A percentile compares a stretch with the other conserved stretches of the same genome.
These are phyloP conservation scores for Stramonita haemastoma DNA, from an alignment of 2,888 invertebrate genomes.

Conservation along the genomic window DNA sequence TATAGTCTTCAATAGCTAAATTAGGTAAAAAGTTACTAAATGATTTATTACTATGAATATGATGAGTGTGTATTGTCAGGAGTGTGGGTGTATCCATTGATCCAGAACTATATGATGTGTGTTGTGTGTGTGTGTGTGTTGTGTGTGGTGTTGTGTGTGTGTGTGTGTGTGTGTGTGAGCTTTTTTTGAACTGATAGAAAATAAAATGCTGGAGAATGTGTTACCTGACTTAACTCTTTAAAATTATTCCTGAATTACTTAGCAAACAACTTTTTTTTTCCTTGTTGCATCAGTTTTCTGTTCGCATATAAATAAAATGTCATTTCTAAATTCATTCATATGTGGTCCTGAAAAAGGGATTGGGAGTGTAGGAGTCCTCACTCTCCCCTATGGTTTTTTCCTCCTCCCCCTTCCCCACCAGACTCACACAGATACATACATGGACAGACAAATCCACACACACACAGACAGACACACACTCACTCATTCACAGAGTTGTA, in stretches of 20 bases:
- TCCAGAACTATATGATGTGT: too few relatives aligned
- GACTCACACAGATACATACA: neutral
- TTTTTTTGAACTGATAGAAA: too few relatives aligned
- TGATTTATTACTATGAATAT: neutral
- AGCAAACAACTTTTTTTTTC: too few relatives aligned
- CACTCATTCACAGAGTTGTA: neutral
- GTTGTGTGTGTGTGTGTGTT: neutral
- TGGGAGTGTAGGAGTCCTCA: too few relatives aligned
- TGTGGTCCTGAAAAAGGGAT: too few relatives aligned
- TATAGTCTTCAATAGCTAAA: neutral
- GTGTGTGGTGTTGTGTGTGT: neutral
- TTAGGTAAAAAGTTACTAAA: neutral
- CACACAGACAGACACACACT: neutral
- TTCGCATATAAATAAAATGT: too few relatives aligned
- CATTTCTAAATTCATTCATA: too few relatives aligned
- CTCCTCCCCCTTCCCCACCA: neutral
- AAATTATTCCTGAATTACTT: too few relatives aligned
- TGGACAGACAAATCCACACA: neutral
- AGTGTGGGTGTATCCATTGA: constrained; percentile 23
- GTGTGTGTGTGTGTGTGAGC: neutral
- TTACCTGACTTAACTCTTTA: too few relatives aligned
- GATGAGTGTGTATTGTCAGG: neutral
- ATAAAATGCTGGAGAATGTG: too few relatives aligned
- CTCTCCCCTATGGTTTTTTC: too few relatives aligned
- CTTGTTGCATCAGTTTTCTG: too few relatives aligned